phyloP scores from a whole-genome alignment of 2,113 vertebrate genomes.

The Tragulus kanchil region DNA sequence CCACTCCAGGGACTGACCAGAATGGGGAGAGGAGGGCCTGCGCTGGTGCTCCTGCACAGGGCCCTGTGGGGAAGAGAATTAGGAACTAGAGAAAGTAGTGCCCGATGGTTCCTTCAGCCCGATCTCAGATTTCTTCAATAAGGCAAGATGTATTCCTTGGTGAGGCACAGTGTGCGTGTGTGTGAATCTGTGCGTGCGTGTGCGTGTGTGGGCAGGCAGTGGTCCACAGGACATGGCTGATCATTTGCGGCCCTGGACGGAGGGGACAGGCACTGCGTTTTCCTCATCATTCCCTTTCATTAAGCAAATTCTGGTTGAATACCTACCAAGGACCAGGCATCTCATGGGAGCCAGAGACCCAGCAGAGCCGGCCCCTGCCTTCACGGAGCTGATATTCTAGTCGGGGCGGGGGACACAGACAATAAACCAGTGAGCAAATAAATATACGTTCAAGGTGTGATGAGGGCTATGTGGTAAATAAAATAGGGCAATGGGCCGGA shows the following conservation, averaged over 20 bases:
- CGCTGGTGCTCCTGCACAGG: background rate
- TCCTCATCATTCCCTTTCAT: background rate
- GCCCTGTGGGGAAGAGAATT: background rate
- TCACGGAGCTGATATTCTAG: background rate
- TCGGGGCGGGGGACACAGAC: background rate
- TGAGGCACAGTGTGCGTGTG: background rate
- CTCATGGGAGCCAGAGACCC: background rate
- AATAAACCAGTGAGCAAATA: background rate
- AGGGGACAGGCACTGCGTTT: background rate
- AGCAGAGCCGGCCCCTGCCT: background rate
- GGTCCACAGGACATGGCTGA: background rate
- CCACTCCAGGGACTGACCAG: background rate
- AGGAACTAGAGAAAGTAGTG: background rate
- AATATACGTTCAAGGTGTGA: background rate
- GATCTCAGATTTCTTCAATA: conserved; percentile 6
- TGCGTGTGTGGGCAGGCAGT: background rate
- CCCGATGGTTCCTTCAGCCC: background rate
- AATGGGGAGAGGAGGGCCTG: background rate
- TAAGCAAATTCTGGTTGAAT: background rate
- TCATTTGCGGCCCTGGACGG: background rate
- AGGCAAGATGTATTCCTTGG: background rate
- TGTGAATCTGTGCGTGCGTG: background rate
- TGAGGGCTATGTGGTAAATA: background rate
- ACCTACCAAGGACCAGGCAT: background rate
- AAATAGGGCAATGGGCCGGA: background rate